Evolutionary conservation across 2,888 invertebrate species (phyloP), one percentile per base, ranked within the genome.

Genomic region (Carpatolechia fugitivella): DNA sequence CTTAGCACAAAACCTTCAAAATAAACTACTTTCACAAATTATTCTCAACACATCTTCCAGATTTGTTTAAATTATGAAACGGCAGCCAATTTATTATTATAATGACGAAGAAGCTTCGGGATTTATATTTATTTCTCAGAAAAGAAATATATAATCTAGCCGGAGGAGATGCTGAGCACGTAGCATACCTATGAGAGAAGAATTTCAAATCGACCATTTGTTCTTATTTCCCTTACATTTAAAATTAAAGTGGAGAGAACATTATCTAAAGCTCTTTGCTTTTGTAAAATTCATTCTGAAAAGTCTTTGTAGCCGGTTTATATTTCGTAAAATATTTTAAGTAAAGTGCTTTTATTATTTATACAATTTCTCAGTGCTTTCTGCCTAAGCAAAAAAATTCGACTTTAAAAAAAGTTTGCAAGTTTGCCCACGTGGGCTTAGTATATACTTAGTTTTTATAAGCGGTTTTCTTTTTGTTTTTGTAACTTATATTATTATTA

Each of bases 121-220:
- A 41, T 52, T 41, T 52, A 41, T 51, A 16, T 51, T 38, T 51
- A 51, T 52, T 8, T 41, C 52, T 52, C 18, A 31, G 1, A 36
- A 49, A 50, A 33, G 50, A 50, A 41, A 41, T 18, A 38, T 52
- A 52, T 52, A 55, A 52, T 53, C 44, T 30, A 20, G 41, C 33
- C 6, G 29, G 29, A 50, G 10, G 4, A 35, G 36, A 56, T 56
- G 41, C 58, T 11, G 46, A 40, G 46, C 58, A 58, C 58, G 58
- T 58, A 51, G 36, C n/a, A 11, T 29, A 50, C 40, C 48, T 53
- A 52, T 55, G 53, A 56, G 55, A 50, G 33, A 29, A 38, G 58
- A 58, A 58, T 58, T 55, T 56, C 33, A 56, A 58, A 58, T 49
- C 41, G 20, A 1, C 56, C 53, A 50, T 56, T 56, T 56, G 56